phyloP scores from a whole-genome alignment of 2,888 invertebrate species.

The Brachypalpus laphriformis region DNA sequence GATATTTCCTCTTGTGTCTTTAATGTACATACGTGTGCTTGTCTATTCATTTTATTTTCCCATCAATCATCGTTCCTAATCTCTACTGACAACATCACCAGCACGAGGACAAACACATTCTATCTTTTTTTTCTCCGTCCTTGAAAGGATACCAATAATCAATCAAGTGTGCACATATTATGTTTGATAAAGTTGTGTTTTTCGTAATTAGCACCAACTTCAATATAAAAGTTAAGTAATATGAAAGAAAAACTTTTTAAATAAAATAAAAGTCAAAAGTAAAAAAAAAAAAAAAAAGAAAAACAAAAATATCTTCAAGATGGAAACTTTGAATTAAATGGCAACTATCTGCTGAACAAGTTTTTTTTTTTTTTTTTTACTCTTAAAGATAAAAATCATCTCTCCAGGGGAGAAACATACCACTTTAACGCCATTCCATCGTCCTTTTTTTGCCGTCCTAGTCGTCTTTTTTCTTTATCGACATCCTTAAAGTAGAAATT shows the following conservation, averaged over 20 bases:
- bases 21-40: background rate
- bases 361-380: background rate
- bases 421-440: constrained; percentile 46
- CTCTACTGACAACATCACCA: background rate
- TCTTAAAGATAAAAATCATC: constrained; percentile 61
- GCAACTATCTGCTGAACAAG: constrained; percentile 51
- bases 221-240: background rate
- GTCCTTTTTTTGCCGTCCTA: constrained; percentile 8
- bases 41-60: constrained; percentile 35
- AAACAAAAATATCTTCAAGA: background rate
- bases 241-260: background rate
- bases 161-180: constrained; percentile 14
- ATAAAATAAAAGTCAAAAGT: too few relatives aligned
- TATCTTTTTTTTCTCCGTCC: background rate
- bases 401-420: constrained; percentile 2
- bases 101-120: background rate
- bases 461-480: constrained; percentile 7
- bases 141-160: background rate
- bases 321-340: constrained; percentile 65
- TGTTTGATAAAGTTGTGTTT: background rate
- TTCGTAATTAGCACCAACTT: constrained; percentile 46
- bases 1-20: background rate
- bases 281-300: background rate
- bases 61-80: constrained; percentile 48
- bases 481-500: constrained; percentile 63